phyloP scores from a whole-genome alignment of 2,888 invertebrate genomes.

The Catotricha subobsoleta region DNA sequence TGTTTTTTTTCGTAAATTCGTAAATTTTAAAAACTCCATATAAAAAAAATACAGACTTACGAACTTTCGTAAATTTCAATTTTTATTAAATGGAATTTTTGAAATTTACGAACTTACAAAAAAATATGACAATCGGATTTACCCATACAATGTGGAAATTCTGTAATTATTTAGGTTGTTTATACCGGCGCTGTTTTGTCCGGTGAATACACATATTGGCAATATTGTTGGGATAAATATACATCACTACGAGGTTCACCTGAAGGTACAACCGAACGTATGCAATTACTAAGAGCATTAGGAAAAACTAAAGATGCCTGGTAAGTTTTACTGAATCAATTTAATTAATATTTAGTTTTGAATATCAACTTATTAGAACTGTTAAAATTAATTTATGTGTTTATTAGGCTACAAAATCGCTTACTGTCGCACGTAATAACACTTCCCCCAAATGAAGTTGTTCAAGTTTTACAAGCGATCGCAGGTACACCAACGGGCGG shows the following conservation, averaged over 20 bases:
- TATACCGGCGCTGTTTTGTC: constrained; percentile 30
- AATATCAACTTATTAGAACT: background rate
- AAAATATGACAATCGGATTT: background rate
- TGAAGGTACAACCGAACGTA: constrained; percentile 27
- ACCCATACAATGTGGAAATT: background rate
- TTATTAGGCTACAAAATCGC: constrained; percentile 24
- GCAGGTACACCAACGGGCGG: constrained; percentile 30
- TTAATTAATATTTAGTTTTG: background rate
- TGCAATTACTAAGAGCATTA: constrained; percentile 27
- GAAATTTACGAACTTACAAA: background rate
- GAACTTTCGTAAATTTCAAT: no score
- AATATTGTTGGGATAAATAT: constrained; percentile 30
- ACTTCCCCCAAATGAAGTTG: constrained; percentile 27
- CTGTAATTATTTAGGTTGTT: constrained; percentile 19
- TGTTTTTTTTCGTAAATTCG: no score
- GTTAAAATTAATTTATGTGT: background rate
- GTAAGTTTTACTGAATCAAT: constrained; percentile 12
- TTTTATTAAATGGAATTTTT: background rate
- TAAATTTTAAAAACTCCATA: no score
- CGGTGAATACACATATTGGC: constrained; percentile 30
- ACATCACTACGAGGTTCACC: constrained; percentile 23
- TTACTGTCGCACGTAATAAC: constrained; percentile 29
- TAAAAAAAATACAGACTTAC: no score
- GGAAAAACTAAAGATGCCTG: constrained; percentile 31
- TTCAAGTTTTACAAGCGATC: constrained; percentile 29